These are phyloP conservation scores for Chaetogeoica ovagalla DNA, from an alignment of 2,888 invertebrate species.

Conservation along the genomic window DNA sequence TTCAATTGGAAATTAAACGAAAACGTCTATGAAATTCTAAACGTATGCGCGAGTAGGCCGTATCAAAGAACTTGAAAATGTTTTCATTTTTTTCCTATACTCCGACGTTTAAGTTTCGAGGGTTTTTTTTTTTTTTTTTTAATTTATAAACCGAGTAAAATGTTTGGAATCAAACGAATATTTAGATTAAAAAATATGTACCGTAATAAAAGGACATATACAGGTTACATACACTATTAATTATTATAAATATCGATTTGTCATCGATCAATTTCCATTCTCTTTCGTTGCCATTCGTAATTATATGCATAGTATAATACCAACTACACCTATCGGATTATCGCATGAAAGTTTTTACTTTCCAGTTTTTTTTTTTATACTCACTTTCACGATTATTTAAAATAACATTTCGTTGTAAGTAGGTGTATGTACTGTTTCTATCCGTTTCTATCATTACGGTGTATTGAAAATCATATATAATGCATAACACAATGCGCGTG, in stretches of 20 bases:
- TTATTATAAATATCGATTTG: constrained; percentile 11
- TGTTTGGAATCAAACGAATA: too few relatives aligned
- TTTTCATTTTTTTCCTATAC: too few relatives aligned
- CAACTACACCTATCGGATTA: background rate
- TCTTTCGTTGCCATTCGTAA: constrained; percentile 27
- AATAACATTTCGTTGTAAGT: background rate
- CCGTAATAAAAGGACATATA: too few relatives aligned
- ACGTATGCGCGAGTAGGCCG: too few relatives aligned
- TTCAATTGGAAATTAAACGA: constrained; percentile 13
- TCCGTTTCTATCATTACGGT: background rate
- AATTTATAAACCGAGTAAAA: too few relatives aligned
- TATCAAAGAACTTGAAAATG: too few relatives aligned
- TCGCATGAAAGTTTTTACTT: constrained; percentile 40
- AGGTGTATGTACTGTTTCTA: background rate
- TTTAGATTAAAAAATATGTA: too few relatives aligned
- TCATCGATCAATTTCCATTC: constrained; percentile 2
- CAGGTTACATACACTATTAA: background rate
- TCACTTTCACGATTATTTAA: constrained; percentile 35
- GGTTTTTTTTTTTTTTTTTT: too few relatives aligned
- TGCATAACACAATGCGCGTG: background rate
- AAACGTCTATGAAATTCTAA: background rate
- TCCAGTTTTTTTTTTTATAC: constrained; percentile 38
- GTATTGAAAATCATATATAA: background rate
- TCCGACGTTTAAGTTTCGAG: too few relatives aligned
- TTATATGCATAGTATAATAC: background rate